A percentile compares a stretch with the other conserved stretches of the same genome.
These are phyloP conservation scores for Hippopotamyrus pictus DNA, from an alignment of 2,797 vertebrate species.

Conservation along the genomic window DNA sequence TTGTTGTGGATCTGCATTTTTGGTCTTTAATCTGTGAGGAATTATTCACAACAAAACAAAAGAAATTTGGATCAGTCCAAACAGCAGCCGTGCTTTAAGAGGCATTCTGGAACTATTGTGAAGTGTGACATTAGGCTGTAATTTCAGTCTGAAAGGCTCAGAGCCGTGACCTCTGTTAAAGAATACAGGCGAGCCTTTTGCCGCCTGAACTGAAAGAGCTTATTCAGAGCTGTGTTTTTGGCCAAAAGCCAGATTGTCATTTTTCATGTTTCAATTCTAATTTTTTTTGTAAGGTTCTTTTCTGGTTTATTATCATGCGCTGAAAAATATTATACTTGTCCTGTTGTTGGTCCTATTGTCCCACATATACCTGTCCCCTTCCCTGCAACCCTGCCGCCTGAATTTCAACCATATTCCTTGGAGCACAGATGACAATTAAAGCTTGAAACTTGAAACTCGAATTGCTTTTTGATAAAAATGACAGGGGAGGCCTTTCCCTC, in stretches of 20 bases:
- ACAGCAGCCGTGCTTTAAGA: neutral
- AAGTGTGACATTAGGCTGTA: neutral
- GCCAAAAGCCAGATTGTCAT: neutral
- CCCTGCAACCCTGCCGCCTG: neutral
- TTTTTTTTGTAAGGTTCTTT: neutral
- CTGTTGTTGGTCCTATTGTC: neutral
- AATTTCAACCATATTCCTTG: neutral
- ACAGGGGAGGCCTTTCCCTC: neutral
- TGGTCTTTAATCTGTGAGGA: neutral
- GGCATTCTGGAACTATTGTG: neutral
- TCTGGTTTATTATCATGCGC: neutral
- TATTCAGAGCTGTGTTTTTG: neutral
- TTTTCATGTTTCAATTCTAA: neutral
- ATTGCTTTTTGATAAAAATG: neutral
- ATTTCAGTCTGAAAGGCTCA: slow-evolving; percentile 4
- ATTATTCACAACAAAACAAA: neutral
- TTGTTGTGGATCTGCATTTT: neutral
- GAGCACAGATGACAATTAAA: neutral
- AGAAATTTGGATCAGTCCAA: neutral
- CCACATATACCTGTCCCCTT: neutral
- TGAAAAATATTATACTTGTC: neutral
- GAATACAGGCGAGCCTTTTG: neutral
- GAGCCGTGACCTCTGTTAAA: neutral
- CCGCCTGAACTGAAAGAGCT: neutral
- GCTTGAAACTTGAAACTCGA: neutral